A percentile compares a stretch with the other conserved stretches of the same genome.
These are phyloP conservation scores for Trachelus tabidus DNA, from an alignment of 2,888 invertebrate species.

Conservation along the genomic window DNA sequence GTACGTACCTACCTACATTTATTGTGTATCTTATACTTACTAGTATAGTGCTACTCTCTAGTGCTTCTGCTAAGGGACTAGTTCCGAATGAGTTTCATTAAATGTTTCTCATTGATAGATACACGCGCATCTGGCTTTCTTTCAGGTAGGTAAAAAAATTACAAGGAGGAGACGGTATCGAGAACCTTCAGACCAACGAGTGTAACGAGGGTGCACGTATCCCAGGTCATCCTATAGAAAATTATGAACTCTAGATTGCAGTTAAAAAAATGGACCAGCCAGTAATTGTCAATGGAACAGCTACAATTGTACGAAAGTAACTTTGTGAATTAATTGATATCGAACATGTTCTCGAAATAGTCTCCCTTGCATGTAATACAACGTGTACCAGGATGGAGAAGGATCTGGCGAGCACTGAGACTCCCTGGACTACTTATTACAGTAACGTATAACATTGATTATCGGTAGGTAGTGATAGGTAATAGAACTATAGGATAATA, in stretches of 20 bases:
- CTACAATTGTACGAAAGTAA: neutral
- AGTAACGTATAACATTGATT: neutral
- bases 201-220: neutral
- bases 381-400: neutral
- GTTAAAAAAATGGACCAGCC: neutral
- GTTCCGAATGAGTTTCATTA: constrained; percentile 27
- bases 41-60: constrained; percentile 13
- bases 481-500: neutral
- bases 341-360: neutral
- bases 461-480: neutral
- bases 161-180: neutral
- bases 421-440: neutral
- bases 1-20: constrained; percentile 17
- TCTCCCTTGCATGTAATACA: neutral
- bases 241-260: neutral
- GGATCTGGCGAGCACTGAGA: neutral
- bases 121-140: neutral
- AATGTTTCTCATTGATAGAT: neutral
- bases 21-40: constrained; percentile 7
- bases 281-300: neutral
- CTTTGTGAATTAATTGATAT: neutral
- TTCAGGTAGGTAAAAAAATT: neutral
- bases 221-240: neutral
- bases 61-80: constrained; percentile 29
- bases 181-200: neutral